phyloP scores from a whole-genome alignment of 2,888 invertebrate species.

The Machimus atricapillus region DNA sequence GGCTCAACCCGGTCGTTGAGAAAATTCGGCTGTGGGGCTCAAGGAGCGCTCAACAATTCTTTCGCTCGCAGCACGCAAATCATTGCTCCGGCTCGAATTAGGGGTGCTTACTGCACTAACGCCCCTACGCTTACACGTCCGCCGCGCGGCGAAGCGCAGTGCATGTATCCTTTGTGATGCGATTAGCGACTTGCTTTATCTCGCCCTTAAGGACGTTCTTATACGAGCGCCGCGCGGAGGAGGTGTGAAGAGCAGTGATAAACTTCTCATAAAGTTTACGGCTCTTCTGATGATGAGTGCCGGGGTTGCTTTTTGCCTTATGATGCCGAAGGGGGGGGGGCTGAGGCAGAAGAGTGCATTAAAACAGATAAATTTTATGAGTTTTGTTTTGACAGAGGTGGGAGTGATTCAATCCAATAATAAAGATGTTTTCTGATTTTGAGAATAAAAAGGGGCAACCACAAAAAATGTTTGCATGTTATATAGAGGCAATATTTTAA shows the following conservation, averaged over 20 bases:
- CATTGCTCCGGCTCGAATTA: background rate
- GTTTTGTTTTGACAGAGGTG: background rate
- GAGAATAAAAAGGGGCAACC: background rate
- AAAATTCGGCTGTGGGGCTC: background rate
- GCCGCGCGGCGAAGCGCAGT: background rate
- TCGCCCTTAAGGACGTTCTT: conserved; percentile 42
- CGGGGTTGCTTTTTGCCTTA: background rate
- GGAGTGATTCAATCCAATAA: background rate
- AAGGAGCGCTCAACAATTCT: conserved; percentile 18
- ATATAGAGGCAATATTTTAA: too few relatives aligned
- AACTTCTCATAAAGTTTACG: conserved; percentile 22
- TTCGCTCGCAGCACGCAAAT: background rate
- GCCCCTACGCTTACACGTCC: background rate
- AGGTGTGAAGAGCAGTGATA: conserved; percentile 31
- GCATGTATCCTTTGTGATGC: conserved; percentile 42
- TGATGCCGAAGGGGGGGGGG: background rate
- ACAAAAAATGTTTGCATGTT: too few relatives aligned
- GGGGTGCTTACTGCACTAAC: background rate
- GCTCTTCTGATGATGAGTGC: background rate
- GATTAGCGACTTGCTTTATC: conserved; percentile 45
- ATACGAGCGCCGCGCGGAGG: background rate
- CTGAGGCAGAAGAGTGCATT: background rate
- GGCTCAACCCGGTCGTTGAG: background rate
- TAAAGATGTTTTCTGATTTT: background rate
- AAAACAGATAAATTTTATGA: background rate